phyloP scores from a whole-genome alignment of 1,140 invertebrate genomes.

The Anastatus disparis region DNA sequence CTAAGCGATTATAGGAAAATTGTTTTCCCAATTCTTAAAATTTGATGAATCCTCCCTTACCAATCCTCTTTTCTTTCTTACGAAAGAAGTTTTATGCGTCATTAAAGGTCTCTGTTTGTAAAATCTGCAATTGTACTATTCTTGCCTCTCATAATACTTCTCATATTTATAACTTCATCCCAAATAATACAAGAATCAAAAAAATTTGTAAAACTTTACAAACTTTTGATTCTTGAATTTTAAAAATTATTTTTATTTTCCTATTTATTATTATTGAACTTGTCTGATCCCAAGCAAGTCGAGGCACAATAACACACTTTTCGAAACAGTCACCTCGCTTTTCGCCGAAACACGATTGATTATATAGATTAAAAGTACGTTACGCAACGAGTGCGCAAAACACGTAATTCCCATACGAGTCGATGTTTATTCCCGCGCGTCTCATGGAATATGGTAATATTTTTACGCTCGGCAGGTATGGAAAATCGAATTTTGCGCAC shows the following conservation, averaged over 20 bases:
- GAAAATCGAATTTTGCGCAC: too few relatives aligned
- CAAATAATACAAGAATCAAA: background rate
- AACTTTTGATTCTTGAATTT: background rate
- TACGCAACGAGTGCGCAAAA: too few relatives aligned
- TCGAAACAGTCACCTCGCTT: constrained; percentile 50
- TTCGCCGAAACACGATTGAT: constrained; percentile 47
- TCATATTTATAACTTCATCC: background rate
- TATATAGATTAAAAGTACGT: constrained; percentile 28
- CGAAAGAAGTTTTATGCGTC: constrained; percentile 20
- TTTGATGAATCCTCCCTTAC: constrained; percentile 14
- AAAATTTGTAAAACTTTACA: too few relatives aligned
- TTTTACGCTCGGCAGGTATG: too few relatives aligned
- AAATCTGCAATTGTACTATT: constrained; percentile 31
- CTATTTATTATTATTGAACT: background rate
- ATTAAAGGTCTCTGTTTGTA: constrained; percentile 18
- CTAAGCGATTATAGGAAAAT: too few relatives aligned
- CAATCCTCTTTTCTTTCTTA: constrained; percentile 25
- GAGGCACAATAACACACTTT: constrained; percentile 37
- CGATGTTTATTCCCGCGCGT: too few relatives aligned
- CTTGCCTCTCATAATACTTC: background rate
- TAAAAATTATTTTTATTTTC: background rate
- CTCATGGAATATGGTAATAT: too few relatives aligned
- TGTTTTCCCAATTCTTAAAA: too few relatives aligned
- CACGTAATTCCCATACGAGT: too few relatives aligned
- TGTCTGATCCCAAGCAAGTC: constrained; percentile 6